Conservation (phyloP, 2,113 vertebrate species). For the Murina feae region DNA sequence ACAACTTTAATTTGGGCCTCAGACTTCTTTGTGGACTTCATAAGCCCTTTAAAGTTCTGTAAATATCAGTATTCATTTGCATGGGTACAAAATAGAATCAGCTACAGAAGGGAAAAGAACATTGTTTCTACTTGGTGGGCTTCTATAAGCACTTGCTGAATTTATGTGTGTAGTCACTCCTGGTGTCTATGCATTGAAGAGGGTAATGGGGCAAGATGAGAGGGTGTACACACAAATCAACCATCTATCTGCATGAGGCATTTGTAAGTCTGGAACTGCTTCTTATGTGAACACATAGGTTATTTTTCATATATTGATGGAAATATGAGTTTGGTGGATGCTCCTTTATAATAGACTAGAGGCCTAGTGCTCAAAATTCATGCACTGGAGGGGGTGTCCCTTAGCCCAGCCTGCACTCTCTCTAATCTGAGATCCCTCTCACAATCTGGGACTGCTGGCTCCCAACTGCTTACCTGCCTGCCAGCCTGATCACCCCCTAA, state of each 20-base stretch:
- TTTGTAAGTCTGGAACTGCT: neutral
- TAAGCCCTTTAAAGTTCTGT: conserved; percentile 52
- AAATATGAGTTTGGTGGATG: neutral
- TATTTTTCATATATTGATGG: neutral
- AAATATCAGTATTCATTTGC: conserved; percentile 53
- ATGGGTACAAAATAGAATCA: conserved; percentile 44
- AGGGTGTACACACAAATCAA: neutral
- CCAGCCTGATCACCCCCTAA: no score
- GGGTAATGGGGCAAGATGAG: neutral
- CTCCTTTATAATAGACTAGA: neutral
- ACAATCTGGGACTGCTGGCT: no score
- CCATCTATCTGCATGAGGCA: conserved; percentile 19
- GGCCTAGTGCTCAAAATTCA: no score
- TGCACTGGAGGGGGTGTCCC: no score
- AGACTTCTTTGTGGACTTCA: conserved; percentile 44
- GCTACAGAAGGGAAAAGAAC: conserved; percentile 13
- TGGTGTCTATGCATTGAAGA: neutral
- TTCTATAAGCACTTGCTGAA: neutral
- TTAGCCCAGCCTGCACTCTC: no score
- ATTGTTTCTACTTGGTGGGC: conserved; percentile 21
- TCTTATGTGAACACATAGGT: neutral
- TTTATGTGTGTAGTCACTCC: neutral
- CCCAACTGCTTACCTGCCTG: no score
- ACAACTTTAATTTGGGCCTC: conserved; percentile 50
- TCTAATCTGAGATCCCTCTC: no score